Evolutionary conservation across 2,888 invertebrate genomes (phyloP).

Genomic region (Ypsolopha sequella): DNA sequence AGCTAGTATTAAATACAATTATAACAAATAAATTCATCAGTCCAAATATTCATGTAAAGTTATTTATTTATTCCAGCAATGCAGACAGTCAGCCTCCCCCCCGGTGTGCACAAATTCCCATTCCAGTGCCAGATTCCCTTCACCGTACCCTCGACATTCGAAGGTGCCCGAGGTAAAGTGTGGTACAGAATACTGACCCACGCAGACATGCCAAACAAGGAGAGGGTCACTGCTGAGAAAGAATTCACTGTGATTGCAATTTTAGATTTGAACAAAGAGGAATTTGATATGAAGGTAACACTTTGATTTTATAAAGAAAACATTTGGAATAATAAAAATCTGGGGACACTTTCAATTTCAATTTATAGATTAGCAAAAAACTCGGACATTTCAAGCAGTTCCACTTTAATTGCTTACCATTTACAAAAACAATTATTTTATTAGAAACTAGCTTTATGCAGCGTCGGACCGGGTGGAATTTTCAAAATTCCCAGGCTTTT

Average conservation of each 20-base stretch:
- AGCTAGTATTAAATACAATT: no score
- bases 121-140: constrained; percentile 38
- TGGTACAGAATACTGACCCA: constrained; percentile 27
- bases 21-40: neutral
- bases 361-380: no score
- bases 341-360: no score
- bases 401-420: no score
- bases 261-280: constrained; percentile 31
- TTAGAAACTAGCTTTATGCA: no score
- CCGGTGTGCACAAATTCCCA: constrained; percentile 27
- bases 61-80: neutral
- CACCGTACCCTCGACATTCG: constrained; percentile 33
- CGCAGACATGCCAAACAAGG: constrained; percentile 13
- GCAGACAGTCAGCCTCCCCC: constrained; percentile 12
- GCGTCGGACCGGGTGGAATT: no score
- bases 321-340: no score
- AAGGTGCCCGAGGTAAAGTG: constrained; percentile 26
- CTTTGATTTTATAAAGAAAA: no score
- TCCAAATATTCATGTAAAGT: neutral
- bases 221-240: constrained; percentile 19
- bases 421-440: no score
- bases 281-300: no score
- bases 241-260: constrained; percentile 36
- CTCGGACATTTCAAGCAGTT: no score
- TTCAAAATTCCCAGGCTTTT: no score